Base-by-base conservation (phyloP, 2,888 invertebrate genomes). In the Cryptops parisi region DNA sequence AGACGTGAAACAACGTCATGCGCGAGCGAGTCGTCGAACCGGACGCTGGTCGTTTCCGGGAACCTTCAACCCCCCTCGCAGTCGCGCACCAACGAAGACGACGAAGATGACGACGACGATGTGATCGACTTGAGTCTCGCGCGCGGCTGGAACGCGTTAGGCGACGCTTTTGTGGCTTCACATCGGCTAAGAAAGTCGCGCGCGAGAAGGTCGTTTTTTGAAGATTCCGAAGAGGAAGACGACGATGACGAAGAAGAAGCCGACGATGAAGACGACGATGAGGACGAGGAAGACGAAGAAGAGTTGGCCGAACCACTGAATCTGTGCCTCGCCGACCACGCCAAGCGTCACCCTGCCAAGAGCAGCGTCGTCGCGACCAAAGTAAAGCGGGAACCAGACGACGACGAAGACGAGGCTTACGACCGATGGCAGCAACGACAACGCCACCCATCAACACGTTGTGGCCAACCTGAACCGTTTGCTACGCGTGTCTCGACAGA, bases 271-370 rank as follows among this genome's bases (percentile, higher is more conserved):
- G 15, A 43, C 12, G 47, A 48, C 15, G 51, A 33, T 47, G 19
- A 26, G 22, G 52, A 56, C 33, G 53, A 54, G 23, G 52, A 54
- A 19, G 54, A 69, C 67, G 80, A 82, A 48, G n/a, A n/a, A n/a
- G n/a, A n/a, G n/a, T n/a, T n/a, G n/a, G n/a, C n/a, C n/a, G 84
- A 87, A 63, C 88, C 88, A 0, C 70, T 89, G 3, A 89, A 89
- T 69, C 74, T 89, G 3, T 89, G 88, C 65, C 77, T 88, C 54
- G 73, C 85, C 50, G 88, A 88, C 33, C 50, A 44, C 4, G 17
- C 27, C 21, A 52, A 52, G n/a, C 19, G 17, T 9, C 46, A 23
- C 26, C 33, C 4, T 38, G 5, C 15, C 9, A 33, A 33, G 22
- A 19, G 17, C 15, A 9, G 22, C 6, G n/a, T n/a, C n/a, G 47